These are phyloP conservation scores for Calephelis perditalis DNA, from an alignment of 2,888 invertebrate species.

Conservation along the genomic window DNA sequence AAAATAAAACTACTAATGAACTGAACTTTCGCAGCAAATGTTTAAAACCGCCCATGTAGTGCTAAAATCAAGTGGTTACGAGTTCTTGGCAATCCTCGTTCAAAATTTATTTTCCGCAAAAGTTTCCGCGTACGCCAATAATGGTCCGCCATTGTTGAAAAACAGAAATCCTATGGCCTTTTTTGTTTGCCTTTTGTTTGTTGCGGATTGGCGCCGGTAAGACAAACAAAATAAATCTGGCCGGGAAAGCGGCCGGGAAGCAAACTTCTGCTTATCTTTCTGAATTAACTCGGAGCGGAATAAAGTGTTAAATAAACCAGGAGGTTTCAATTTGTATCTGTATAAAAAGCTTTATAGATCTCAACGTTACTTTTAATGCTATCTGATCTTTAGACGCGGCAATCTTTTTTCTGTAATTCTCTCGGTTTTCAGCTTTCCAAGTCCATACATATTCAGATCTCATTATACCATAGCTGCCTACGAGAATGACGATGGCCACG, in stretches of 20 bases:
- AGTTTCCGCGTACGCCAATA: slow-evolving; percentile 11
- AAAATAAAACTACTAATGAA: neutral
- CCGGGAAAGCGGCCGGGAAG: slow-evolving; percentile 19
- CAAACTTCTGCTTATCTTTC: slow-evolving; percentile 27
- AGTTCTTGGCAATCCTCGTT: slow-evolving; percentile 10
- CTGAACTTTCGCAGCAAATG: slow-evolving; percentile 1
- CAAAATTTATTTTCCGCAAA: slow-evolving; percentile 5
- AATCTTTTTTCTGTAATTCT: too few relatives aligned
- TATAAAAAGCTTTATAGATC: too few relatives aligned
- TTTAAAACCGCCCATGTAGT: slow-evolving; percentile 1
- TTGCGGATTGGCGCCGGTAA: slow-evolving; percentile 24
- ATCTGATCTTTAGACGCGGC: too few relatives aligned
- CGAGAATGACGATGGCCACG: too few relatives aligned
- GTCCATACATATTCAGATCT: too few relatives aligned
- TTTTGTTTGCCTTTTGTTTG: slow-evolving; percentile 26
- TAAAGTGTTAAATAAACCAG: slow-evolving; percentile 9
- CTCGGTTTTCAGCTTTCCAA: too few relatives aligned
- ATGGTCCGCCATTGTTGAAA: slow-evolving; percentile 17
- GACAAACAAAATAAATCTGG: slow-evolving; percentile 26
- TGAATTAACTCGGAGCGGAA: slow-evolving; percentile 18
- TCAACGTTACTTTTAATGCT: too few relatives aligned
- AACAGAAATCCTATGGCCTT: slow-evolving; percentile 16
- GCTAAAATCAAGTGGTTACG: neutral
- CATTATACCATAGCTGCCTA: too few relatives aligned
- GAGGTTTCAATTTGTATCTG: neutral